Evolutionary conservation across 2,888 invertebrate species (phyloP).

Genomic region (Heliconius ethilla): DNA sequence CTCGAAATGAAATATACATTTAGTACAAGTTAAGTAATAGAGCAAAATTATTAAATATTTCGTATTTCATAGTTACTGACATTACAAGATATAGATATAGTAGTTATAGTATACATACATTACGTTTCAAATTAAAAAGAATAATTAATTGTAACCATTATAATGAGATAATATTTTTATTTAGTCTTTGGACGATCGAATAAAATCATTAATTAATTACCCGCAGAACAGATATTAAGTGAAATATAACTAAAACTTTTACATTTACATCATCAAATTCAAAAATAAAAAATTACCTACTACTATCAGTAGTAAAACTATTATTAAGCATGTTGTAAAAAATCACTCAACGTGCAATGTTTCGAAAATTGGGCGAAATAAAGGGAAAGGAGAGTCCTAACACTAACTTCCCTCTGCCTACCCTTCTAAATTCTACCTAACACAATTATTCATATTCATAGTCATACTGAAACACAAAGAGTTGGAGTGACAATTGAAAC

Average conservation of each 20-base stretch:
- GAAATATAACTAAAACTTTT: no score
- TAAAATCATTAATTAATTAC: no score
- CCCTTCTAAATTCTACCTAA: no score
- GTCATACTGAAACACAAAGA: conserved; percentile 29
- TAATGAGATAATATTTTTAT: background rate
- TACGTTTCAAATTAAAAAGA: background rate
- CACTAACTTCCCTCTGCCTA: no score
- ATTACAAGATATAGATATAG: background rate
- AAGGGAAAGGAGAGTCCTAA: no score
- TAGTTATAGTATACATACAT: background rate
- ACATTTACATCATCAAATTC: no score
- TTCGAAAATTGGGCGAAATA: no score
- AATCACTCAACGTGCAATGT: no score
- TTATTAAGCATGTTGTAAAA: no score
- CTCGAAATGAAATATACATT: background rate
- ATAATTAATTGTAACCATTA: background rate
- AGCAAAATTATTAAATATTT: background rate
- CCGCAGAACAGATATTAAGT: no score
- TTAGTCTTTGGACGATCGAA: background rate
- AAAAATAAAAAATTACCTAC: no score
- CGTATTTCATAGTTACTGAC: background rate
- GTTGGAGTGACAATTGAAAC: conserved; percentile 61
- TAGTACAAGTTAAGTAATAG: background rate
- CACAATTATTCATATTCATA: background rate
- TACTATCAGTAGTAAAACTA: no score